A percentile compares a stretch with the other conserved stretches of the same genome.
phyloP scores from a whole-genome alignment of 2,797 vertebrate species.

The Eurystomus glaucurus region DNA sequence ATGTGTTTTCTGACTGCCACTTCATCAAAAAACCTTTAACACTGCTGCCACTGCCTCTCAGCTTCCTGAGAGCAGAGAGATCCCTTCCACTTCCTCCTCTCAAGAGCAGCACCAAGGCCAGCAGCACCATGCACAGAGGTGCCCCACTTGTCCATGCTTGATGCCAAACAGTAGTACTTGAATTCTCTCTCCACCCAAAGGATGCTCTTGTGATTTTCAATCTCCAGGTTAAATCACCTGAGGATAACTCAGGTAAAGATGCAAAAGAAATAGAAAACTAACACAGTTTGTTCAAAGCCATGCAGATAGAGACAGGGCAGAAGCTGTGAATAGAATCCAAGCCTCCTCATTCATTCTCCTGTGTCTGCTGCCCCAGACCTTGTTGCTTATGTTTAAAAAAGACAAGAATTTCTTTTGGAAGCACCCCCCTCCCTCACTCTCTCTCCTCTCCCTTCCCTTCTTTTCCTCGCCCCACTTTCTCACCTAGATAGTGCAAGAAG shows the following conservation, averaged over 20 bases:
- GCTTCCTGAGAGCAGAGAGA: accelerated
- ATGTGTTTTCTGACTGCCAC: not conserved
- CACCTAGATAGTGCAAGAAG: not conserved
- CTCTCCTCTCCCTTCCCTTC: not conserved
- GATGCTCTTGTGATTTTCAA: not conserved
- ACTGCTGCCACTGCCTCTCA: not conserved
- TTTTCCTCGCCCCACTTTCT: not conserved
- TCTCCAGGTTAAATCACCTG: not conserved
- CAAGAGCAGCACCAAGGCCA: not conserved
- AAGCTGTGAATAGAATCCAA: not conserved
- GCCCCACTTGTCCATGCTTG: not conserved
- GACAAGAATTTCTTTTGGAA: not conserved
- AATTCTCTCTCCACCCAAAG: not conserved
- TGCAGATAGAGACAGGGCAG: not conserved
- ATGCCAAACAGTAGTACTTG: accelerated
- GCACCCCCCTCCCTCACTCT: accelerated
- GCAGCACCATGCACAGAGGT: not conserved
- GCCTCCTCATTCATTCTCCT: not conserved
- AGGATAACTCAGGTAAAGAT: not conserved
- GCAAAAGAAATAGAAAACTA: not conserved
- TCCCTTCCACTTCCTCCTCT: not conserved
- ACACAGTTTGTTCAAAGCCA: not conserved
- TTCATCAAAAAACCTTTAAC: not conserved
- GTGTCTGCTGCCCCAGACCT: not conserved
- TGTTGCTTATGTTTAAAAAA: not conserved